These are phyloP conservation scores for Albula glossodonta DNA, from an alignment of 2,113 vertebrate genomes.

Conservation along the genomic window DNA sequence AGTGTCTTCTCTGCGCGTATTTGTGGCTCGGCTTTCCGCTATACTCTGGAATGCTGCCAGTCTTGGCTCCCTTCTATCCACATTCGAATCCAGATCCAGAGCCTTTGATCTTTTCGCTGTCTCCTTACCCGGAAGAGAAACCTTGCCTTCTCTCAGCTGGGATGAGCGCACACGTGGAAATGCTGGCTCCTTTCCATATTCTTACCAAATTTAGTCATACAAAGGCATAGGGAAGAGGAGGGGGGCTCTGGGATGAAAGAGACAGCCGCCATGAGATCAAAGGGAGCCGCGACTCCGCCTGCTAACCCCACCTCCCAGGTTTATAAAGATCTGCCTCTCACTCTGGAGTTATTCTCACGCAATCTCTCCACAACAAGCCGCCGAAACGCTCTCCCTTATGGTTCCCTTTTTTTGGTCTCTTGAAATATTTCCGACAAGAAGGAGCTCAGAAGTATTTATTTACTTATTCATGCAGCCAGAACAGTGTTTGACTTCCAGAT, in stretches of 20 bases:
- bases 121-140: conserved; percentile 97
- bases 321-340: conserved; percentile 76
- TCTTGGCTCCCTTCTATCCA: conserved; percentile 77
- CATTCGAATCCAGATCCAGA: conserved; percentile 86
- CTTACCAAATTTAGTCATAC: conserved; percentile 96
- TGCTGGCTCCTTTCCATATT: conserved; percentile 86
- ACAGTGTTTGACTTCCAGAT: background rate
- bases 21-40: conserved; percentile 72
- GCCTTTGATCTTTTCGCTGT: conserved; percentile 91
- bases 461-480: background rate
- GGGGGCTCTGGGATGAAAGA: conserved; percentile 78
- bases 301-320: conserved; percentile 77
- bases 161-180: conserved; percentile 95
- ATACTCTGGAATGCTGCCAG: conserved; percentile 83
- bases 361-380: conserved; percentile 50
- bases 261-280: conserved; percentile 89
- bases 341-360: conserved; percentile 74
- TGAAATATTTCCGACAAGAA: conserved; percentile 30
- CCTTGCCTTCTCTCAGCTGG: conserved; percentile 86
- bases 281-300: conserved; percentile 79
- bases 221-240: conserved; percentile 78
- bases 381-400: background rate
- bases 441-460: conserved; percentile 1
- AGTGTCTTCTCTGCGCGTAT: conserved; percentile 31
- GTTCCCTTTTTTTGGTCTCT: conserved; percentile 31